These are phyloP conservation scores for Macquaria australasica DNA, from an alignment of 2,113 vertebrate species.

Conservation along the genomic window DNA sequence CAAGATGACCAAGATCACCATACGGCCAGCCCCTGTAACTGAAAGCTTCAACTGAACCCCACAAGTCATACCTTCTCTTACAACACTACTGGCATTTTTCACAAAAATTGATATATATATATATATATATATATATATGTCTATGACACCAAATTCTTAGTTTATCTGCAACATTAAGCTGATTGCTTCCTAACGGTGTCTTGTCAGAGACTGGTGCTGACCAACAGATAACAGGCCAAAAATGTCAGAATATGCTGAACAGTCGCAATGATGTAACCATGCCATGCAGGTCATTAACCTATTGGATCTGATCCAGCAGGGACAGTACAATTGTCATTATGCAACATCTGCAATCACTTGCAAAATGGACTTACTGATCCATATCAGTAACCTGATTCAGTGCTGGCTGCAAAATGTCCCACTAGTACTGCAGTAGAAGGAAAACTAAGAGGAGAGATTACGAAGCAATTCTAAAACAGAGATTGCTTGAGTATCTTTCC, in stretches of 20 bases:
- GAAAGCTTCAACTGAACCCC: conserved; percentile 59
- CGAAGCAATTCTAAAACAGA: not conserved
- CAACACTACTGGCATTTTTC: conserved; percentile 16
- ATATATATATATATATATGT: no score
- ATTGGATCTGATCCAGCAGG: conserved; percentile 44
- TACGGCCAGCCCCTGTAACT: conserved; percentile 59
- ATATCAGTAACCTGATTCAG: conserved; percentile 43
- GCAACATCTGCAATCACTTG: conserved; percentile 64
- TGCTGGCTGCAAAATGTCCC: conserved; percentile 35
- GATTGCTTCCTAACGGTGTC: conserved; percentile 10
- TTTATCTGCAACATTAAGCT: conserved; percentile 20
- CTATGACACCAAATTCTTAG: not conserved
- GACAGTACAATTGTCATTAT: conserved; percentile 55
- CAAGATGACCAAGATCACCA: conserved; percentile 89
- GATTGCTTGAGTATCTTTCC: not conserved
- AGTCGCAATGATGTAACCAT: conserved; percentile 61
- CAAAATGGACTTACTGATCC: conserved; percentile 62
- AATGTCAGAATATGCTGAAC: conserved; percentile 47
- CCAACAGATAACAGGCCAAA: conserved; percentile 30
- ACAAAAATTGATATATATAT: not conserved
- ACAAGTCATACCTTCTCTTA: not conserved
- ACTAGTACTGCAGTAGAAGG: conserved; percentile 3
- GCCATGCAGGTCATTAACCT: conserved; percentile 69
- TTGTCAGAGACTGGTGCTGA: conserved; percentile 17
- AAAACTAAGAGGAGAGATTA: conserved; percentile 10